Evolutionary conservation across 2,113 vertebrate genomes (phyloP).

Genomic region (Todiramphus chloris): DNA sequence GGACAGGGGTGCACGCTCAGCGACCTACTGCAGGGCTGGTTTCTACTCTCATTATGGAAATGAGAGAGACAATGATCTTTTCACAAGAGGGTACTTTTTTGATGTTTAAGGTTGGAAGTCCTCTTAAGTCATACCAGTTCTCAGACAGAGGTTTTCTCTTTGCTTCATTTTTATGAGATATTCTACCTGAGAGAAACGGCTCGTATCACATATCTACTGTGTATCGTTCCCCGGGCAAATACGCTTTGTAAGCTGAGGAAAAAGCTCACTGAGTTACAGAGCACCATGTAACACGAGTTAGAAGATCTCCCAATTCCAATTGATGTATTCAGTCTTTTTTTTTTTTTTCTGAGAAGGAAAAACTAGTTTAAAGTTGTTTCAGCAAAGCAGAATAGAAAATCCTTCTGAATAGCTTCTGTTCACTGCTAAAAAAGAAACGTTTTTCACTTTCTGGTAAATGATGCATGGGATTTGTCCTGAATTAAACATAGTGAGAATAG

Average conservation of each 20-base stretch:
- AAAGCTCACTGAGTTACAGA: not conserved
- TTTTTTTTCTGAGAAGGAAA: not conserved
- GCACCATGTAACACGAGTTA: not conserved
- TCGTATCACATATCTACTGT: accelerated
- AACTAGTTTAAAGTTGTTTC: not conserved
- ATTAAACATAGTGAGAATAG: not conserved
- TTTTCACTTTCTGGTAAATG: not conserved
- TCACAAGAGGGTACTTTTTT: not conserved
- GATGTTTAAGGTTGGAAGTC: not conserved
- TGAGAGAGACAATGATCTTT: accelerated
- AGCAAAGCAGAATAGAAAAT: not conserved
- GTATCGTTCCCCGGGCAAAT: not conserved
- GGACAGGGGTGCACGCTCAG: accelerated
- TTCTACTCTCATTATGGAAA: not conserved
- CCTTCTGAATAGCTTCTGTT: not conserved
- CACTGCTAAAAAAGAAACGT: not conserved
- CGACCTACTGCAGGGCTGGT: not conserved
- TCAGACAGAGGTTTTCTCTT: not conserved
- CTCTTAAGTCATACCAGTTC: not conserved
- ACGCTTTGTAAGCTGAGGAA: not conserved
- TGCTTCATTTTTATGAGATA: not conserved
- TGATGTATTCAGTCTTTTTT: too few relatives aligned
- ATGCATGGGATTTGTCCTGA: not conserved
- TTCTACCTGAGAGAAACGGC: not conserved
- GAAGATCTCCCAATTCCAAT: not conserved